Evolutionary conservation across 2,888 invertebrate species (phyloP).

Genomic region (Agonopterix subpropinquella): DNA sequence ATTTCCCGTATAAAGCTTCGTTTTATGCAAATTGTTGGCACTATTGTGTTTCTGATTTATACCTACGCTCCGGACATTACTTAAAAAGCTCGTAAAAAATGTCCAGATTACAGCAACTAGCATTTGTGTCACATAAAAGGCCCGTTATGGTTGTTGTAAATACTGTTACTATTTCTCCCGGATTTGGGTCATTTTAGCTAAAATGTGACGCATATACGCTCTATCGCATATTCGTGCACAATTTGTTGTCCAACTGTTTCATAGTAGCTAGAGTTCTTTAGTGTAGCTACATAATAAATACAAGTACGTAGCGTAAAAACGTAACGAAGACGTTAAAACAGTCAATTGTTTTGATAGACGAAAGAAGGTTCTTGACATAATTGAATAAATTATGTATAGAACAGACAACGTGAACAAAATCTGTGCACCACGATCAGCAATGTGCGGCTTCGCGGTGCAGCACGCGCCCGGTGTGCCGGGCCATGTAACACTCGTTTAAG

Average conservation of each 20-base stretch:
- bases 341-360: neutral
- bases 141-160: constrained; percentile 37
- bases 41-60: constrained; percentile 17
- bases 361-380: too few species aligned
- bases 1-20: constrained; percentile 38
- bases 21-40: constrained; percentile 14
- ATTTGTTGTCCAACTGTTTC: neutral
- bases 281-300: neutral
- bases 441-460: too few species aligned
- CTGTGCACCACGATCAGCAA: too few species aligned
- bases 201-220: constrained; percentile 22
- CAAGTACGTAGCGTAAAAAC: neutral
- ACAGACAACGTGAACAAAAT: too few species aligned
- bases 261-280: neutral
- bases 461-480: too few species aligned
- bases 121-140: constrained; percentile 44
- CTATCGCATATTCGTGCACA: neutral
- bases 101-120: constrained; percentile 42
- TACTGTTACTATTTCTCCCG: constrained; percentile 34
- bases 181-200: constrained; percentile 30
- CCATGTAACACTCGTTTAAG: too few species aligned
- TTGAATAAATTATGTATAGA: too few species aligned
- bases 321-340: neutral
- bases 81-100: constrained; percentile 37
- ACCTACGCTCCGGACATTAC: constrained; percentile 9